Evolutionary conservation across 2,797 vertebrate genomes (phyloP).

Genomic region (Trematomus bernacchii): DNA sequence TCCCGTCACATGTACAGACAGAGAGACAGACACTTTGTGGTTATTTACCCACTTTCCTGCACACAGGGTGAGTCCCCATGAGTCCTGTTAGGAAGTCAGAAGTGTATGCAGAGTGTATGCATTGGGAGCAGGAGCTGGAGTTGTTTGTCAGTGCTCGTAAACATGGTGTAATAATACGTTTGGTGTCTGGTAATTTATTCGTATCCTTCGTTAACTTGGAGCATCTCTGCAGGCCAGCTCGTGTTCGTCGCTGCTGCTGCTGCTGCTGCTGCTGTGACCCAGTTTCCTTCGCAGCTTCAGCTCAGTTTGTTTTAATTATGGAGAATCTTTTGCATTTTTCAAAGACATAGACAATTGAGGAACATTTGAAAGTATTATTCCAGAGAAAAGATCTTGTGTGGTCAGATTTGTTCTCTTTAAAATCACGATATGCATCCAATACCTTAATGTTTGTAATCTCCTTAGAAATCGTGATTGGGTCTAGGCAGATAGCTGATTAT

Average conservation of each 20-base stretch:
- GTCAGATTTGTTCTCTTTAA: no score
- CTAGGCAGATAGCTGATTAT: no score
- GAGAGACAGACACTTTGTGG: constrained; percentile 12
- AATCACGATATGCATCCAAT: no score
- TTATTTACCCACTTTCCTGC: constrained; percentile 24
- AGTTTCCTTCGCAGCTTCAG: constrained; percentile 12
- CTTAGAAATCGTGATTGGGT: no score
- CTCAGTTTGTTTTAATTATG: not conserved
- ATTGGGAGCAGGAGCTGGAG: constrained; percentile 15
- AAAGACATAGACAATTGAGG: not conserved
- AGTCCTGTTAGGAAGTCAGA: constrained; percentile 33
- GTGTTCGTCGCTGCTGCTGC: constrained; percentile 4
- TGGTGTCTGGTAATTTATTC: constrained; percentile 13
- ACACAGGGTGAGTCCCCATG: constrained; percentile 31
- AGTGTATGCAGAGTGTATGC: not conserved
- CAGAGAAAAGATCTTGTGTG: not conserved
- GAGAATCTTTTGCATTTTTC: not conserved
- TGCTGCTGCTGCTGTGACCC: constrained; percentile 20
- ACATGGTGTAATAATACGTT: constrained; percentile 8
- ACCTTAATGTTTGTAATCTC: no score
- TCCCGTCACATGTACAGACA: constrained; percentile 23
- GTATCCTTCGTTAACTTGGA: not conserved
- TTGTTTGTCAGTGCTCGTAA: constrained; percentile 16
- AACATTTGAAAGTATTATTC: not conserved
- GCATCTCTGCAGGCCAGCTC: constrained; percentile 6